Conservation (phyloP, 1,140 invertebrate species). For the Neotoxoptera formosana region DNA sequence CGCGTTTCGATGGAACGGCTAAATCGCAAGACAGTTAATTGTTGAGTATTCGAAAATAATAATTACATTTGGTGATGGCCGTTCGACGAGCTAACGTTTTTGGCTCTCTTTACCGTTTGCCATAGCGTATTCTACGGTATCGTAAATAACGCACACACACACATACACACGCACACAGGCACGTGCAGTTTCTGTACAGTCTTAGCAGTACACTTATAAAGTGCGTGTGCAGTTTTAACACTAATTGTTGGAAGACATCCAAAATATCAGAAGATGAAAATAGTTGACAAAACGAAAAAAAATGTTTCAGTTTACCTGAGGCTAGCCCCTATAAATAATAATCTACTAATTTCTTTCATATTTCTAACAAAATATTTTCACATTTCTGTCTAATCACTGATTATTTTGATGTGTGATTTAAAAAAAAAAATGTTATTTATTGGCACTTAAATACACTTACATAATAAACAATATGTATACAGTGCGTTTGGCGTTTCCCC, state of each 20-base stretch:
- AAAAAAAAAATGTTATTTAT: slow-evolving; percentile 8
- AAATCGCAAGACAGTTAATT: background rate
- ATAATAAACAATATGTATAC: slow-evolving; percentile 11
- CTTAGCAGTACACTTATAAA: background rate
- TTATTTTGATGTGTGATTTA: background rate
- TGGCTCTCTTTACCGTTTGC: background rate
- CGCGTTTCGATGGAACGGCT: too few relatives aligned
- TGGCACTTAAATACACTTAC: background rate
- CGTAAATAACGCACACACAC: background rate
- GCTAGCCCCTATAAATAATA: background rate
- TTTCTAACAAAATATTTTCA: background rate
- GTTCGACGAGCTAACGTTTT: background rate
- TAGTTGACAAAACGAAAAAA: background rate
- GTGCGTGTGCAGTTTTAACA: background rate
- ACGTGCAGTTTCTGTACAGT: background rate
- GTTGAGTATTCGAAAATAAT: background rate
- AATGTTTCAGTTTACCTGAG: slow-evolving; percentile 21
- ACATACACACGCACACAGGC: too few relatives aligned
- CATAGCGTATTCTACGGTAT: background rate
- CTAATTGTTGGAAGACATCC: background rate
- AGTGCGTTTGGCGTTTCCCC: background rate
- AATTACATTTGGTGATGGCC: background rate
- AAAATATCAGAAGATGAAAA: slow-evolving; percentile 16
- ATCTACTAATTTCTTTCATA: background rate
- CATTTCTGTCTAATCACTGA: slow-evolving; percentile 3